Conservation (phyloP, 2,888 invertebrate species). For the Cantharis rufa region DNA sequence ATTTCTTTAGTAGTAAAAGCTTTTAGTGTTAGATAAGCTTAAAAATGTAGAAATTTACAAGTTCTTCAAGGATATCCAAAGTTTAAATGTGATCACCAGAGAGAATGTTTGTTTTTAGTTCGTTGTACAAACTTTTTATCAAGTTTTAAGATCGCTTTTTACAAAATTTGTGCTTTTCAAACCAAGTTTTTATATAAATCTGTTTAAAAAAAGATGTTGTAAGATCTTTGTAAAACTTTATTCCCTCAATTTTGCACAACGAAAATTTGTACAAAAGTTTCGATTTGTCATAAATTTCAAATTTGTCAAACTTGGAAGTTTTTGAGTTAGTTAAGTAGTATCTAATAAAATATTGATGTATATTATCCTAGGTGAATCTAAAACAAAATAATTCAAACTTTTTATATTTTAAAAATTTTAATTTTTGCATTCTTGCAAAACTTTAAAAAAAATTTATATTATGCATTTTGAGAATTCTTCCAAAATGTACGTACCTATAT, state of each 20-base stretch:
- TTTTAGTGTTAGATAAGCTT: not conserved
- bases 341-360: not conserved
- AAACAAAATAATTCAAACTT: not conserved
- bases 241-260: not conserved
- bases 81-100: not conserved
- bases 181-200: not conserved
- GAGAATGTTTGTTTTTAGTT: slow-evolving; percentile 13
- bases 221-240: not conserved
- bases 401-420: too few species aligned
- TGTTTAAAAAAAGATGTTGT: not conserved
- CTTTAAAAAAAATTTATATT: too few species aligned
- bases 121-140: slow-evolving; percentile 3
- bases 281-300: not conserved
- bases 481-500: too few species aligned
- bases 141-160: slow-evolving; percentile 2
- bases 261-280: not conserved
- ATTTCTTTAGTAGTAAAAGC: not conserved
- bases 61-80: not conserved
- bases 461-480: too few species aligned
- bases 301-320: not conserved
- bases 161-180: slow-evolving; percentile 2
- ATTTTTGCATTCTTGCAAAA: too few species aligned
- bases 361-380: not conserved
- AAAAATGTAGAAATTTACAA: slow-evolving; percentile 1
- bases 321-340: not conserved